Percentiles rank a stretch among this genome's conserved stretches.
These are phyloP conservation scores for Ctenopoma multispine DNA, from an alignment of 2,797 vertebrate genomes.

Conservation along the genomic window DNA sequence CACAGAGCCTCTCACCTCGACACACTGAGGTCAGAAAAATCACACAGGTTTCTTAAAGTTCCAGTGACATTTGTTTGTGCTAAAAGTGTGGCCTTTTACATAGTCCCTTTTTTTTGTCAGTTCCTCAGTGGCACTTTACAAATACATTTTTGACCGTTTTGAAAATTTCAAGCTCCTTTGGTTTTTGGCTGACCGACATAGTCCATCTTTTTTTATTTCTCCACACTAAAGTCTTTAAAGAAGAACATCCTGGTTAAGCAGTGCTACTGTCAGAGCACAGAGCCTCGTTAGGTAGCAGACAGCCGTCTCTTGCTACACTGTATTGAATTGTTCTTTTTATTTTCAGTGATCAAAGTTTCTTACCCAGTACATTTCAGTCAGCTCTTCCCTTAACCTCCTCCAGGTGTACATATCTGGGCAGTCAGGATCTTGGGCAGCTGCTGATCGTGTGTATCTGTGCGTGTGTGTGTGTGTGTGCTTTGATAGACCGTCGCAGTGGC, in stretches of 20 bases:
- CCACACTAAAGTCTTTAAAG: slow-evolving; percentile 72
- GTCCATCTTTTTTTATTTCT: slow-evolving; percentile 75
- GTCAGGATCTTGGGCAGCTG: slow-evolving; percentile 75
- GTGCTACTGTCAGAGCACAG: slow-evolving; percentile 70
- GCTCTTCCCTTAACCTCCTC: slow-evolving; percentile 61
- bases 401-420: slow-evolving; percentile 59
- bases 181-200: slow-evolving; percentile 85
- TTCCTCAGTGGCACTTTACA: slow-evolving; percentile 83
- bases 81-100: slow-evolving; percentile 68
- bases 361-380: slow-evolving; percentile 65
- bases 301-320: slow-evolving; percentile 47
- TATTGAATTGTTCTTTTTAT: slow-evolving; percentile 45
- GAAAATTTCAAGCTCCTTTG: slow-evolving; percentile 87
- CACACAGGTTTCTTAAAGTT: slow-evolving; percentile 77
- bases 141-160: slow-evolving; percentile 78
- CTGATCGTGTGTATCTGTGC: slow-evolving; percentile 75
- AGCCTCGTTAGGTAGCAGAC: slow-evolving; percentile 64
- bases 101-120: slow-evolving; percentile 67
- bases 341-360: slow-evolving; percentile 59
- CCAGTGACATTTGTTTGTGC: slow-evolving; percentile 69
- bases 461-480: slow-evolving; percentile 72
- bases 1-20: slow-evolving; percentile 69
- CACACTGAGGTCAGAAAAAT: slow-evolving; percentile 85
- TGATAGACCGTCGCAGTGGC: slow-evolving; percentile 63
- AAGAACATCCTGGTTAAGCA: slow-evolving; percentile 74